Evolutionary conservation across 2,888 invertebrate genomes (phyloP).

Genomic region (Altica lythri): DNA sequence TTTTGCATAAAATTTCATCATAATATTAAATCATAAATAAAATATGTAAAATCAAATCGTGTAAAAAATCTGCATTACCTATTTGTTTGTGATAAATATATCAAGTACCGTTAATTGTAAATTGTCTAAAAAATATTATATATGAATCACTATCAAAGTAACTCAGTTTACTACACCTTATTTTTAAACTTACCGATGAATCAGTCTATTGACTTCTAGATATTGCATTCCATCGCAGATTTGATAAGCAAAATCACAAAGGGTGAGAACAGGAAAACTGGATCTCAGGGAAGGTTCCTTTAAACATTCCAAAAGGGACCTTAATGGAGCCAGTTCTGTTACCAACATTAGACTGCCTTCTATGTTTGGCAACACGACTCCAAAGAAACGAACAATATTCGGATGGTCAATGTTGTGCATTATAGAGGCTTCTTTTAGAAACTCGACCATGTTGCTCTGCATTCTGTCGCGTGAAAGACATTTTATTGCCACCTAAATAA

Average conservation of each 20-base stretch:
- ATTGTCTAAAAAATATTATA: no score
- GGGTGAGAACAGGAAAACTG: constrained; percentile 89
- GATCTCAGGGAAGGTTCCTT: constrained; percentile 88
- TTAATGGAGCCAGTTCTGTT: constrained; percentile 92
- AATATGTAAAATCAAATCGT: no score
- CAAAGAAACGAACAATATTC: constrained; percentile 95
- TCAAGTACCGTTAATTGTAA: no score
- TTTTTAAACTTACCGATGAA: constrained; percentile 72
- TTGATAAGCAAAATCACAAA: constrained; percentile 95
- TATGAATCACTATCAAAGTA: no score
- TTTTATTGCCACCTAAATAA: constrained; percentile 88
- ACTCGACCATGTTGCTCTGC: constrained; percentile 95
- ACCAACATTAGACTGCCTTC: constrained; percentile 66
- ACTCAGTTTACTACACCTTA: no score
- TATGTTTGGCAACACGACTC: constrained; percentile 88
- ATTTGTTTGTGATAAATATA: no score
- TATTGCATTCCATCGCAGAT: constrained; percentile 98
- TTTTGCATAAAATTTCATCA: no score
- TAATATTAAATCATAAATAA: no score
- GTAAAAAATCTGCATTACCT: no score
- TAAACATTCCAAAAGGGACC: constrained; percentile 93
- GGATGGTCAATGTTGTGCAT: constrained; percentile 98
- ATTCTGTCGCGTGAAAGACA: constrained; percentile 92
- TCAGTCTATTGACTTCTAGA: constrained; percentile 92
- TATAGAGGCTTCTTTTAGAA: constrained; percentile 96